These are phyloP conservation scores for Brotula barbata DNA, from an alignment of 2,797 vertebrate genomes.

Conservation along the genomic window DNA sequence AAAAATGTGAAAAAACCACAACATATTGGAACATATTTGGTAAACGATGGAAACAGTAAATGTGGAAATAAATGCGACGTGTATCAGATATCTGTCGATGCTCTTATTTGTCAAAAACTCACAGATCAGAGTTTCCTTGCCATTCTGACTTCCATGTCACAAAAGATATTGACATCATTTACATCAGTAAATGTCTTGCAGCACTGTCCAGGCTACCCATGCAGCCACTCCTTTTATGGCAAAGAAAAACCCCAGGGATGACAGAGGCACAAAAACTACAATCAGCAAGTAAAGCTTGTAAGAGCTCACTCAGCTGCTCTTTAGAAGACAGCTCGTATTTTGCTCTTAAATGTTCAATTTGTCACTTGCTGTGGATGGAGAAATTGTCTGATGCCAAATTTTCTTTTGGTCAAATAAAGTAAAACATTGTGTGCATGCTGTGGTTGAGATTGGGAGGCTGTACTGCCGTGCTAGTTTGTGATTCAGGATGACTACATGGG, in stretches of 20 bases:
- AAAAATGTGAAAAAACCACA: too few species aligned
- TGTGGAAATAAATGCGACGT: too few species aligned
- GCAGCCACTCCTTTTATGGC: neutral
- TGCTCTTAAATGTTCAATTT: neutral
- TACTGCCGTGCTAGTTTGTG: conserved; percentile 1
- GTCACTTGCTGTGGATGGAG: neutral
- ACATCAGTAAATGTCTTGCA: neutral
- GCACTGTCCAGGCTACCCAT: neutral
- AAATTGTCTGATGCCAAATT: neutral
- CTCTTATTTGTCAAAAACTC: too few species aligned
- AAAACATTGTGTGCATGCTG: too few species aligned
- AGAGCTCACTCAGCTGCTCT: neutral
- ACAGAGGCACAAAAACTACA: neutral
- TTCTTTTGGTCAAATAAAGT: neutral
- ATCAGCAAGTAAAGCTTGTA: neutral
- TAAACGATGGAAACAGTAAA: too few species aligned
- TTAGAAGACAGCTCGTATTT: conserved; percentile 1
- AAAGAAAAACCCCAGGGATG: neutral
- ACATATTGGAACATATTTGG: too few species aligned
- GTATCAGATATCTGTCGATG: too few species aligned
- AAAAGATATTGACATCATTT: neutral
- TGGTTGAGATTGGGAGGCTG: too few species aligned
- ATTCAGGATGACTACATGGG: conserved; percentile 3
- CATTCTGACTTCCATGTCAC: too few species aligned
- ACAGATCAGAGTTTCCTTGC: too few species aligned